These are phyloP conservation scores for Notocelia uddmanniana DNA, from an alignment of 2,888 invertebrate genomes.

Conservation along the genomic window DNA sequence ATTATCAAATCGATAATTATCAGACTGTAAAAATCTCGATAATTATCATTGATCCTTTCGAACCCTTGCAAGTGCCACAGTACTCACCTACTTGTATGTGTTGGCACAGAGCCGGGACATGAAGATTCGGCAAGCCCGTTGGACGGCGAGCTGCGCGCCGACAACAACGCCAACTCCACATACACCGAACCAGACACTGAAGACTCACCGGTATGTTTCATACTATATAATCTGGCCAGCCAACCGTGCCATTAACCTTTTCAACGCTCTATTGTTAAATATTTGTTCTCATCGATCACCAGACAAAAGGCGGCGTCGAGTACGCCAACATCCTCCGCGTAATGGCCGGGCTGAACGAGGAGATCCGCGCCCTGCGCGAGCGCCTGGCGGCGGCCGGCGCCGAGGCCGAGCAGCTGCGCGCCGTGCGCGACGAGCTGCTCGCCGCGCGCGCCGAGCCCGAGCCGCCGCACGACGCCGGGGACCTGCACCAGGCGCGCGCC, in stretches of 20 bases:
- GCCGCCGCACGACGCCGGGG: slow-evolving; percentile 52
- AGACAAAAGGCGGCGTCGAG: slow-evolving; percentile 76
- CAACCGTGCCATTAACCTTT: too few species aligned
- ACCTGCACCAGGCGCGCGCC: slow-evolving; percentile 63
- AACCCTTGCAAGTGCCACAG: too few species aligned
- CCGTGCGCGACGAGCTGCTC: slow-evolving; percentile 75
- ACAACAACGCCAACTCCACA: slow-evolving; percentile 81
- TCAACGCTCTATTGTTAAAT: too few species aligned
- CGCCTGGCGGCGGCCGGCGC: slow-evolving; percentile 61
- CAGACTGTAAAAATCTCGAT: too few species aligned
- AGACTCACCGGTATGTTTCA: slow-evolving; percentile 69
- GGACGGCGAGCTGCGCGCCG: slow-evolving; percentile 71
- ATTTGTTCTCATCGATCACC: too few species aligned
- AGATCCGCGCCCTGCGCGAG: slow-evolving; percentile 75
- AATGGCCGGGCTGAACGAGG: slow-evolving; percentile 80
- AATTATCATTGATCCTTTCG: too few species aligned
- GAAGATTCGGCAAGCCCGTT: slow-evolving; percentile 66
- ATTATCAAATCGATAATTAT: too few species aligned
- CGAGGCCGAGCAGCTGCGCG: slow-evolving; percentile 73
- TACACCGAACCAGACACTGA: slow-evolving; percentile 72
- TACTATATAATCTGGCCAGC: background rate
- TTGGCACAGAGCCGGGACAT: slow-evolving; percentile 60
- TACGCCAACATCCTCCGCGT: slow-evolving; percentile 79
- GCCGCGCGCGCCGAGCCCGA: slow-evolving; percentile 57
- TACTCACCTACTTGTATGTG: background rate